phyloP scores from a whole-genome alignment of 2,888 invertebrate genomes.

The Malthinus seriepunctatus region DNA sequence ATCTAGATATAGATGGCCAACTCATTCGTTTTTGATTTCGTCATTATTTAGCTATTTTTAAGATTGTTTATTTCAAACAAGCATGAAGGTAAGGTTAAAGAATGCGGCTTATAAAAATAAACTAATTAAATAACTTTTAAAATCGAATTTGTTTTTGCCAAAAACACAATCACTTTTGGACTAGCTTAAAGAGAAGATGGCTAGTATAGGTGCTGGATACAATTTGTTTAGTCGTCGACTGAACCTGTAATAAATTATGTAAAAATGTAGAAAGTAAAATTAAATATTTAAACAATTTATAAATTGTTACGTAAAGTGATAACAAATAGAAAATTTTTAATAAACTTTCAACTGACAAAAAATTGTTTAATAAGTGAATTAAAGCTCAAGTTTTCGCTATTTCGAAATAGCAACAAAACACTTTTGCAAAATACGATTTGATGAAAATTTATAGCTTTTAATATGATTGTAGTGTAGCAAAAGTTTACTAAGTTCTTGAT shows the following conservation, averaged over 20 bases:
- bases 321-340: not conserved
- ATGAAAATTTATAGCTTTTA: constrained; percentile 6
- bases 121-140: constrained; percentile 7
- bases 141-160: constrained; percentile 4
- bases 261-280: constrained; percentile 1
- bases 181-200: too few species aligned
- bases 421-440: not conserved
- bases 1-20: constrained; percentile 27
- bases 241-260: not conserved
- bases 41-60: constrained; percentile 31
- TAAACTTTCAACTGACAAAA: too few species aligned
- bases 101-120: constrained; percentile 12
- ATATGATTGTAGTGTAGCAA: constrained; percentile 6
- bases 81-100: constrained; percentile 24
- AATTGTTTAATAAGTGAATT: too few species aligned
- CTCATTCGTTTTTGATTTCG: constrained; percentile 28
- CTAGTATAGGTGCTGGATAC: too few species aligned
- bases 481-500: constrained; percentile 1
- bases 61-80: constrained; percentile 26
- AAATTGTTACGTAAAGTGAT: not conserved
- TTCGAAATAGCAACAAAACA: too few species aligned
- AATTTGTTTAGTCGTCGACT: too few species aligned
- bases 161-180: not conserved
- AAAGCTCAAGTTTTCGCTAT: too few species aligned
- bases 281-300: constrained; percentile 3